phyloP scores from a whole-genome alignment of 2,797 vertebrate genomes.

The Danio kyathit region DNA sequence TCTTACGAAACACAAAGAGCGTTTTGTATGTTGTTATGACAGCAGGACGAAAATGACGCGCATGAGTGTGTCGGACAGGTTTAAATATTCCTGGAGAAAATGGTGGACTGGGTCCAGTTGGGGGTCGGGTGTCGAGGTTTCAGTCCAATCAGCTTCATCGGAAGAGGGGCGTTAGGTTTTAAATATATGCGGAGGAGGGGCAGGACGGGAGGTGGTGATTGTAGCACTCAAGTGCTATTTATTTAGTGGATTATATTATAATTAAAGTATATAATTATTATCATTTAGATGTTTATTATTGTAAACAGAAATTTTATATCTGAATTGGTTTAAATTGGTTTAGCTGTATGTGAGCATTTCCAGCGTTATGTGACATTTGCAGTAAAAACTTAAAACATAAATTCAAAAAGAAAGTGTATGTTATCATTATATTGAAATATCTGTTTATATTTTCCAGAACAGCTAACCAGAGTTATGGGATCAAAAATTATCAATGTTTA shows the following conservation, averaged over 20 bases:
- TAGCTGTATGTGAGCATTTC: no score
- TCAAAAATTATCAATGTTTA: no score
- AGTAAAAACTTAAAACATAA: no score
- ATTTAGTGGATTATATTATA: neutral
- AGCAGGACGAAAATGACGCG: neutral
- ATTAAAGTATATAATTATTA: neutral
- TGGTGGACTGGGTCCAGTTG: constrained; percentile 11
- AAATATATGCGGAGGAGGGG: constrained; percentile 23
- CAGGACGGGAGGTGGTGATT: neutral
- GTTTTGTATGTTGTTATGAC: neutral
- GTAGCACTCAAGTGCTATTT: neutral
- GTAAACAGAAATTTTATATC: no score
- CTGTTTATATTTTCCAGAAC: no score
- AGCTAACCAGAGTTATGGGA: no score
- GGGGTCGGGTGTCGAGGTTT: neutral
- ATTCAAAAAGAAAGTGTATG: no score
- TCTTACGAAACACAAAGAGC: neutral
- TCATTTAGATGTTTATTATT: no score
- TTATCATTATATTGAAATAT: no score
- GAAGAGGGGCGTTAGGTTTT: constrained; percentile 67
- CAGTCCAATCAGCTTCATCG: constrained; percentile 72
- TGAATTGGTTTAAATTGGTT: no score
- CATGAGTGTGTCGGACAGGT: neutral
- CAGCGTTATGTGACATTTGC: no score
- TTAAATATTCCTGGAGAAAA: constrained; percentile 41